Evolutionary conservation across 2,113 vertebrate genomes (phyloP), one percentile per base, ranked within the genome.

Genomic region (Pantherophis guttatus): DNA sequence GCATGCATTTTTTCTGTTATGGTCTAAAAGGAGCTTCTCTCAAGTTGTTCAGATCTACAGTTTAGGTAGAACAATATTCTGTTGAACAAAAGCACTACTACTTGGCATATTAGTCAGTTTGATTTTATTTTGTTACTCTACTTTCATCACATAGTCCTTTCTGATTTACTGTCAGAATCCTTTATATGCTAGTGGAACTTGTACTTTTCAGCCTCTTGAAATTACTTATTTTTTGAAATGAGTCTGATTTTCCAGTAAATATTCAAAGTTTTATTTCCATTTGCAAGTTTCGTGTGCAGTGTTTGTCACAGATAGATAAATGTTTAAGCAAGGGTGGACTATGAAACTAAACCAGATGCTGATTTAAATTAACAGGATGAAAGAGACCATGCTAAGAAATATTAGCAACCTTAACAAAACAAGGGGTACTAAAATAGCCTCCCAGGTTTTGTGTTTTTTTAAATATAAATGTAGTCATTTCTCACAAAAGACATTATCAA

Each of bases 361-460:
- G 75, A 96, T 97, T 95, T 96, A 94, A 96, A 96, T 97, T 97
- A 59, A 92, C 92, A 96, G 92, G 94, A 94, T 93, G 62, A 96
- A 96, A 96, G 93, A 95, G 94, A 94, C 90, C 95, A 95, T 95
- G 95, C 96, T 95, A 96, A 97, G 96, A 97, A 97, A 97, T 97
- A 98, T 97, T 96, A 97, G 97, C 94, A 96, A 97, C 96, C 95
- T 97, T 95, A 97, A 96, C 94, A 95, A 97, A 97, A 97, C 94
- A 96, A 96, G 95, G 96, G 95, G 88, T 96, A 93, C 95, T 97
- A 97, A 96, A 96, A 96, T 95, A 91, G 62, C 96, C 94, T 86
- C 81, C 29, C 1, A 87, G 93, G 19, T 88, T 54, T 88, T 39
- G 19, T 58, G 21, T 9, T 44, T 58, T 97, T 97, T 97, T 97